Evolutionary conservation across 2,888 invertebrate genomes (phyloP).

Genomic region (Ametastegia equiseti): DNA sequence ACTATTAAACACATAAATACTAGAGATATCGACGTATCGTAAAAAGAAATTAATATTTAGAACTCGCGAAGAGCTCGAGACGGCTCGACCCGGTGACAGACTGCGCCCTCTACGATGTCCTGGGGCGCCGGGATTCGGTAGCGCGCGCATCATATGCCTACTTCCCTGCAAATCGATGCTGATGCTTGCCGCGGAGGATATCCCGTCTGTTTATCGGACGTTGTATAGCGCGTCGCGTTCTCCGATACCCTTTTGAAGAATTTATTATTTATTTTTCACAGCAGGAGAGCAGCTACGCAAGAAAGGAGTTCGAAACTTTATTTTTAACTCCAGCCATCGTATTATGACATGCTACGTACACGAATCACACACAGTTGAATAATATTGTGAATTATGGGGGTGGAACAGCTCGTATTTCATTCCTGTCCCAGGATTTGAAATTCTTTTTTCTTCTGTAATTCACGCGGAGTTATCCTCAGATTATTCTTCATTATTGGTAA

Average conservation of each 20-base stretch:
- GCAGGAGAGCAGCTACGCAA: not conserved
- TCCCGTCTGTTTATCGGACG: not conserved
- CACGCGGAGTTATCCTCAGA: too few species aligned
- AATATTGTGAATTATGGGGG: not conserved
- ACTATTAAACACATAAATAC: not conserved
- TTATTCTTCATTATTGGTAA: too few species aligned
- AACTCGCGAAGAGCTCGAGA: conserved; percentile 4
- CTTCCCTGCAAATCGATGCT: not conserved
- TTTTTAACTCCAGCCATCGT: not conserved
- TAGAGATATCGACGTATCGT: not conserved
- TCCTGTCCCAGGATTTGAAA: too few species aligned
- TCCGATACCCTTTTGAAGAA: not conserved
- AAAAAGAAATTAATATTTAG: not conserved
- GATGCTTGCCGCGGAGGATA: not conserved
- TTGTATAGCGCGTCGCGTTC: not conserved
- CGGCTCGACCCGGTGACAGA: conserved; percentile 49
- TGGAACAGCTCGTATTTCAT: not conserved
- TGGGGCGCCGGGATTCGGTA: not conserved
- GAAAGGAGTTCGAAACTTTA: not conserved
- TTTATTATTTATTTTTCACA: not conserved
- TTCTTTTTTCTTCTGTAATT: too few species aligned
- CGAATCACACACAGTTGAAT: not conserved
- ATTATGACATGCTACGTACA: not conserved
- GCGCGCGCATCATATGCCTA: not conserved
- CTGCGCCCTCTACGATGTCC: conserved; percentile 50